Evolutionary conservation across 2,113 vertebrate species (phyloP).

Genomic region (Otolemur garnettii): DNA sequence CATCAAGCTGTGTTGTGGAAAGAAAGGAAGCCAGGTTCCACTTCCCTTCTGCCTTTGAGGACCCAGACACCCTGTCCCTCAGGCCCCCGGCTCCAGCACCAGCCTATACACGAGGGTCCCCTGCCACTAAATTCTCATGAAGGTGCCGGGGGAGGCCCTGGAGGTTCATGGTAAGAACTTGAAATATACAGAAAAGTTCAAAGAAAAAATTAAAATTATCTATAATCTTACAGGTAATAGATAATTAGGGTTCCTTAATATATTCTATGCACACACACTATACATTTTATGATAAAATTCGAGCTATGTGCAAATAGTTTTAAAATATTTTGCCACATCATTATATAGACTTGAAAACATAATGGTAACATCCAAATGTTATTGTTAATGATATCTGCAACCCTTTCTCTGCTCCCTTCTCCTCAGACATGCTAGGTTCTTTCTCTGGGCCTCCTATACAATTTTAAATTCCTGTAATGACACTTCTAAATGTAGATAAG

Average conservation of each 20-base stretch:
- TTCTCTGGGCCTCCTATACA: neutral
- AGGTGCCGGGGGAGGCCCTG: neutral
- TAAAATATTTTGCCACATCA: conserved; percentile 15
- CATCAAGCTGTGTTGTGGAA: neutral
- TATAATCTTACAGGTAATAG: neutral
- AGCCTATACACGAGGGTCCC: neutral
- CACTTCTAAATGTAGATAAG: conserved; percentile 11
- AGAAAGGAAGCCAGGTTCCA: neutral
- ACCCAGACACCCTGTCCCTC: neutral
- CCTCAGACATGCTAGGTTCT: neutral
- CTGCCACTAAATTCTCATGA: neutral
- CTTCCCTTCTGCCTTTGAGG: neutral
- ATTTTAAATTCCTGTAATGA: conserved; percentile 41
- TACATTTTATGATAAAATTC: neutral
- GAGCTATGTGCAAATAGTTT: neutral
- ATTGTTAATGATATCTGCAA: neutral
- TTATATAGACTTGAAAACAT: neutral
- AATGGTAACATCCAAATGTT: neutral
- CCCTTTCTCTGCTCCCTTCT: neutral
- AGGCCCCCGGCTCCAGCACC: neutral
- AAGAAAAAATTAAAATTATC: neutral
- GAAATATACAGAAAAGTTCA: neutral
- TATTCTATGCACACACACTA: neutral
- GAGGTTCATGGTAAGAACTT: neutral
- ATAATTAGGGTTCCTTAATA: neutral